Conservation (phyloP, 2,797 vertebrate species). For the Dromococcyx pavoninus region DNA sequence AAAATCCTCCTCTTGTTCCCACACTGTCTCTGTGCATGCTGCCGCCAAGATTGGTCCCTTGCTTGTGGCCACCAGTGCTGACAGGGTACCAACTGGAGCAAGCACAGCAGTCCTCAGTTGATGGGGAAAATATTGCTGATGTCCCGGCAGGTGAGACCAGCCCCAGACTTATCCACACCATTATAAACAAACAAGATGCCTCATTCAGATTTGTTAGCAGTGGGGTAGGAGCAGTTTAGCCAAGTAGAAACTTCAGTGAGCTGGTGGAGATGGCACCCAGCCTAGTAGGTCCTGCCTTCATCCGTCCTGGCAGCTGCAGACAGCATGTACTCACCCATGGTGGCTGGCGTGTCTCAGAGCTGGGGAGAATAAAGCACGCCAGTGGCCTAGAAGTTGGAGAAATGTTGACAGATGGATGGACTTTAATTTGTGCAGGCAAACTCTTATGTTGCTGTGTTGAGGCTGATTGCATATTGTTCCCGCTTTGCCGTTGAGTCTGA, state of each 20-base stretch:
- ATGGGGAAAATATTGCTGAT: background rate
- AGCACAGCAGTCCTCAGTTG: fast-evolving
- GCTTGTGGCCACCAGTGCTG: background rate
- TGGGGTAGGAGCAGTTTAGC: background rate
- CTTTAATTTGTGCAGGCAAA: constrained; percentile 36
- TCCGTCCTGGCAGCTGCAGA: background rate
- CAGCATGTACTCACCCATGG: fast-evolving
- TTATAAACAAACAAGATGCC: background rate
- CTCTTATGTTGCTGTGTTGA: background rate
- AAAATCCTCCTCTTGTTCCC: background rate
- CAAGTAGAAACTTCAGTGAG: background rate
- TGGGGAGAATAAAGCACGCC: background rate
- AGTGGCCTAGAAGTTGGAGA: background rate
- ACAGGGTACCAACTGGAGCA: fast-evolving
- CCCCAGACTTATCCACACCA: fast-evolving
- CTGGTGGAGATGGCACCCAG: background rate
- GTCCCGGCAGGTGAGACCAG: background rate
- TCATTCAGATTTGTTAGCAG: background rate
- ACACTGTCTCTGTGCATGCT: background rate
- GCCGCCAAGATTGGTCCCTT: background rate
- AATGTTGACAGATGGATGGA: constrained; percentile 34
- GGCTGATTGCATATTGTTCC: background rate
- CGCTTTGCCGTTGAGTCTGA: constrained; percentile 8
- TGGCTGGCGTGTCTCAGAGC: background rate
- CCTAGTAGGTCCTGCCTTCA: background rate